These are phyloP conservation scores for Cossypha polioptera DNA, from an alignment of 2,797 vertebrate genomes.

Conservation along the genomic window DNA sequence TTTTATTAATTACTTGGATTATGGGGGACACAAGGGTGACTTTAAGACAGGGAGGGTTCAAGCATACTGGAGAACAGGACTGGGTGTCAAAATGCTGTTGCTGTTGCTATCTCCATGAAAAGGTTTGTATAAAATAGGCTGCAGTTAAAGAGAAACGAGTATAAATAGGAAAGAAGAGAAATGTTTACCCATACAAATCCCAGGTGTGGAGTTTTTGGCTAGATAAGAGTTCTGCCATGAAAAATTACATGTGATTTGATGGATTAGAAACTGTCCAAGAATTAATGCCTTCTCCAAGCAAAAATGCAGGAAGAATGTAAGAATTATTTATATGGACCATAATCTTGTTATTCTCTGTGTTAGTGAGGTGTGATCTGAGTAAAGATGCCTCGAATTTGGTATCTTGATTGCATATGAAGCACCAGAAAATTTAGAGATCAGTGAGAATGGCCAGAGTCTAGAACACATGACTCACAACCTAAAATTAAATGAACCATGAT, in stretches of 20 bases:
- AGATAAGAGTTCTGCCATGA: background rate
- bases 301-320: background rate
- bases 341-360: background rate
- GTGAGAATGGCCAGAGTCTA: background rate
- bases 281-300: background rate
- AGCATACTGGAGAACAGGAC: background rate
- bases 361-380: background rate
- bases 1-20: background rate
- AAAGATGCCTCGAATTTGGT: background rate
- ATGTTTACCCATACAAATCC: background rate
- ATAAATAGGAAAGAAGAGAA: background rate
- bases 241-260: background rate
- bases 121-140: background rate
- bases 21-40: background rate
- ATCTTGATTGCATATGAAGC: background rate
- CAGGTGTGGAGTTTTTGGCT: background rate
- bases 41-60: background rate
- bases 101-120: background rate
- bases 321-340: background rate
- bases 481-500: background rate
- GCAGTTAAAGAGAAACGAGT: background rate
- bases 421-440: background rate
- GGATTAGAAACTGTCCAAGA: background rate
- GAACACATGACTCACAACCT: background rate
- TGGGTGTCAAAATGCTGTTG: background rate